Conservation (phyloP, 2,797 vertebrate genomes). For the Helarctos malayanus region DNA sequence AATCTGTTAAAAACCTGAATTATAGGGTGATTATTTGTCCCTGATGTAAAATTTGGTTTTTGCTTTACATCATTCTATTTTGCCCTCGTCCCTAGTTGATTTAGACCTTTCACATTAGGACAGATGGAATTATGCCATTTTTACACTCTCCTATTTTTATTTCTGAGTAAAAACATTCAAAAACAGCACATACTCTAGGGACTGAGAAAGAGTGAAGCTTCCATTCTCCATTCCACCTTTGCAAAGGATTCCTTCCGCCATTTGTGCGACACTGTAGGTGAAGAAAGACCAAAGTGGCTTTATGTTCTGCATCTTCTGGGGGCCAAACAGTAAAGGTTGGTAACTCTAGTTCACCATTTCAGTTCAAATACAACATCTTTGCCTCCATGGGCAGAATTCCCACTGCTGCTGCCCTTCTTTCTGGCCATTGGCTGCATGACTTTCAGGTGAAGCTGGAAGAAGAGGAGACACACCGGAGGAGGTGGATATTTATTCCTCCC, state of each 20-base stretch:
- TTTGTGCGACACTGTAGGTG: constrained; percentile 91
- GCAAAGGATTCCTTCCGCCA: constrained; percentile 90
- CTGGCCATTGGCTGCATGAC: constrained; percentile 82
- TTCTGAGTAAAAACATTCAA: constrained; percentile 7
- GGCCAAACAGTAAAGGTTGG: constrained; percentile 92
- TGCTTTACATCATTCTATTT: not conserved
- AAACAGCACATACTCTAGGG: constrained; percentile 72
- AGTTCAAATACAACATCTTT: constrained; percentile 76
- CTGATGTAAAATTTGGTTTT: not conserved
- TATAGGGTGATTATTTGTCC: constrained; percentile 22
- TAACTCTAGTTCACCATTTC: constrained; percentile 85
- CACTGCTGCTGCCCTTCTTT: constrained; percentile 86
- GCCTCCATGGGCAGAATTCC: constrained; percentile 17
- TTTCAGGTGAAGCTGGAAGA: constrained; percentile 88
- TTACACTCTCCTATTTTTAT: constrained; percentile 80
- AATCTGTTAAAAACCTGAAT: constrained; percentile 39
- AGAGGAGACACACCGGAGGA: constrained; percentile 87
- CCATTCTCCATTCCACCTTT: constrained; percentile 93
- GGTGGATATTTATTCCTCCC: constrained; percentile 80
- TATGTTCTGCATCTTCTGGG: constrained; percentile 83
- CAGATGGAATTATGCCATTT: constrained; percentile 72
- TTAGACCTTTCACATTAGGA: constrained; percentile 48
- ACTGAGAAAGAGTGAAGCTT: constrained; percentile 83
- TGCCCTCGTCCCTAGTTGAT: not conserved
- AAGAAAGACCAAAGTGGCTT: constrained; percentile 90